Percentiles rank a stretch among this genome's conserved stretches.
Conservation (phyloP, 2,888 invertebrate genomes). For the Drosophila lacicola region DNA sequence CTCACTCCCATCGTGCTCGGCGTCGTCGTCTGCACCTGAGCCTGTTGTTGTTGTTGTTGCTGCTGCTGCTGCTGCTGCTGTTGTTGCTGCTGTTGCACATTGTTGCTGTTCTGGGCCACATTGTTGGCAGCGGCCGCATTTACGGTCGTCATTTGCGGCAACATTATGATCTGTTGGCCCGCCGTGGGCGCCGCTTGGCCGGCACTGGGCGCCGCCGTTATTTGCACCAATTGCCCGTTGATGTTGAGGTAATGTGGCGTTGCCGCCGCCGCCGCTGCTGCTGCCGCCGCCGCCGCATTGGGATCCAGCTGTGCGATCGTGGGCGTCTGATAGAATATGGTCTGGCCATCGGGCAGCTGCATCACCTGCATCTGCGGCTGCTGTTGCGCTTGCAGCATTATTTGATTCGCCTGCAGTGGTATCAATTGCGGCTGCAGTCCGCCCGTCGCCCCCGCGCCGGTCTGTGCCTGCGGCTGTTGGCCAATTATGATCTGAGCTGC, state of each 20-base stretch:
- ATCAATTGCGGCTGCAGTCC: conserved; percentile 78
- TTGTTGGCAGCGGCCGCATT: conserved; percentile 59
- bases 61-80: conserved; percentile 38
- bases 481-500: conserved; percentile 83
- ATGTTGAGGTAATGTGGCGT: conserved; percentile 87
- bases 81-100: conserved; percentile 37
- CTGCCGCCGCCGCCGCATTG: conserved; percentile 48
- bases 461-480: conserved; percentile 78
- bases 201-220: conserved; percentile 75
- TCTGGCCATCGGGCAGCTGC: conserved; percentile 96
- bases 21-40: conserved; percentile 17
- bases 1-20: conserved; percentile 3
- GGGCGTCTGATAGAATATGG: conserved; percentile 91
- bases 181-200: conserved; percentile 65
- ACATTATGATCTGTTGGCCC: conserved; percentile 82
- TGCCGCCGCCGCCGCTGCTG: conserved; percentile 55
- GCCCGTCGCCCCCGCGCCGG: conserved; percentile 46
- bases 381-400: conserved; percentile 84
- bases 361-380: conserved; percentile 90
- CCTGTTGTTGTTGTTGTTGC: conserved; percentile 39
- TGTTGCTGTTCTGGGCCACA: conserved; percentile 19
- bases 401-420: conserved; percentile 83
- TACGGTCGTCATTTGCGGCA: conserved; percentile 76
- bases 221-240: conserved; percentile 85
- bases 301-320: conserved; percentile 66